Base-by-base conservation (phyloP, 1,140 invertebrate genomes). In the Anastatus disparis region DNA sequence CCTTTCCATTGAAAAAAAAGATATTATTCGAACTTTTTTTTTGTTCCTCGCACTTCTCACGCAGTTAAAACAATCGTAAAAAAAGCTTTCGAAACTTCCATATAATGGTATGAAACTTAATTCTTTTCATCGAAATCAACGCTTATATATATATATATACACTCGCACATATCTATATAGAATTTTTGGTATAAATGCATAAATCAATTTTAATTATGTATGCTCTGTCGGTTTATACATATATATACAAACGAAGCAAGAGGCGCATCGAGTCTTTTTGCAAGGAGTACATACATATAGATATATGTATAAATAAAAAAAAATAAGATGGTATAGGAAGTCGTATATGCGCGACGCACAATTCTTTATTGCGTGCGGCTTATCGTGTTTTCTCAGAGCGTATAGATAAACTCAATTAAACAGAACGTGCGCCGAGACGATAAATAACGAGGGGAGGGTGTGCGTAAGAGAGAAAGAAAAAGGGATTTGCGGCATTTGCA, bases 351-450 rank as follows among this genome's bases (percentile, higher is more conserved):
- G 20, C 38, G 50, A 58, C 31, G 58, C n/a, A n/a, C n/a, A n/a
- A 70, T 62, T 53, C 48, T 62, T 70, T 69, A 62, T 53, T 55
- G 67, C 55, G 29, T 52, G 24, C 17, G 10, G 46, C 35, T 70
- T 70, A 70, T 70, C 67, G 58, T 40, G 58, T 61, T 31, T 29
- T 26, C 35, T 38, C 61, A 40, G 46, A 10, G 22, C 52, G 17
- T 35, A 29, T 52, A 62, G 67, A 62, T 70, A 70, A 62, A 62
- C 67, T 62, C 67, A 55, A 70, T 70, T 70, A 62, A 70, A 62
- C 48, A 44, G 58, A 50, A 27, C 31, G 42, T 44, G 10, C 40
- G 31, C 17, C 13, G 35, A 38, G 38, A n/a, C 26, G 64, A 66
- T 66, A 66, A 66, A 66, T 55, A 38, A 67, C 40, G 65, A 46